These are phyloP conservation scores for Trichomycterus rosablanca DNA, from an alignment of 2,113 vertebrate genomes.

Conservation along the genomic window DNA sequence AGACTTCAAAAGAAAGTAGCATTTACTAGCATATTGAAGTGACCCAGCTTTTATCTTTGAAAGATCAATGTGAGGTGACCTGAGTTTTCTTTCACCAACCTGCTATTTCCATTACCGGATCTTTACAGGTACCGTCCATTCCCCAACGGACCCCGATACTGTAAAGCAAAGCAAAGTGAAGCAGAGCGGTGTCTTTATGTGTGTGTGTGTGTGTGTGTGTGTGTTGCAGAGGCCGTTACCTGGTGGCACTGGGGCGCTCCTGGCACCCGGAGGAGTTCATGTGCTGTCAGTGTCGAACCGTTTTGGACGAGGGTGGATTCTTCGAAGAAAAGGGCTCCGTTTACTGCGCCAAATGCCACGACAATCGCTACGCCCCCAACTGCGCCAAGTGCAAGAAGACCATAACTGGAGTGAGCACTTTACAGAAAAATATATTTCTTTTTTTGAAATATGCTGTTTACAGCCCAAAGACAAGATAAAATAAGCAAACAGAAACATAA, in stretches of 20 bases:
- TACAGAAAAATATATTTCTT: too few species aligned
- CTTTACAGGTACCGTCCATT: conserved; percentile 27
- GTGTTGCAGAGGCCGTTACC: conserved; percentile 81
- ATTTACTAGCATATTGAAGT: too few species aligned
- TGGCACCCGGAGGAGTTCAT: conserved; percentile 97
- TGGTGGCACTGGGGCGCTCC: conserved; percentile 89
- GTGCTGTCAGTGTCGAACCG: conserved; percentile 86
- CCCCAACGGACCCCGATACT: conserved; percentile 13
- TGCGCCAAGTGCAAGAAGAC: conserved; percentile 97
- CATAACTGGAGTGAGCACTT: conserved; percentile 83
- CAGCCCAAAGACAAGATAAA: too few species aligned
- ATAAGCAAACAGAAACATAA: too few species aligned
- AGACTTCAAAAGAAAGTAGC: conserved; percentile 6
- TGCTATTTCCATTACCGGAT: conserved; percentile 33
- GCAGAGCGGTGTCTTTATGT: conserved; percentile 5
- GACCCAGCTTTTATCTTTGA: not conserved
- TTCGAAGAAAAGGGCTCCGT: conserved; percentile 93
- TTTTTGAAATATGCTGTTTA: too few species aligned
- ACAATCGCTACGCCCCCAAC: conserved; percentile 85
- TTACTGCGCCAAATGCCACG: conserved; percentile 91
- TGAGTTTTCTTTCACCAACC: conserved; percentile 17
- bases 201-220: conserved; percentile 32
- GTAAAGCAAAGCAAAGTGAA: conserved; percentile 28
- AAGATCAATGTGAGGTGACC: not conserved
- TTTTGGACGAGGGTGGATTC: conserved; percentile 93